Conservation (phyloP, 2,113 vertebrate genomes). For the Motacilla tschutschensis region DNA sequence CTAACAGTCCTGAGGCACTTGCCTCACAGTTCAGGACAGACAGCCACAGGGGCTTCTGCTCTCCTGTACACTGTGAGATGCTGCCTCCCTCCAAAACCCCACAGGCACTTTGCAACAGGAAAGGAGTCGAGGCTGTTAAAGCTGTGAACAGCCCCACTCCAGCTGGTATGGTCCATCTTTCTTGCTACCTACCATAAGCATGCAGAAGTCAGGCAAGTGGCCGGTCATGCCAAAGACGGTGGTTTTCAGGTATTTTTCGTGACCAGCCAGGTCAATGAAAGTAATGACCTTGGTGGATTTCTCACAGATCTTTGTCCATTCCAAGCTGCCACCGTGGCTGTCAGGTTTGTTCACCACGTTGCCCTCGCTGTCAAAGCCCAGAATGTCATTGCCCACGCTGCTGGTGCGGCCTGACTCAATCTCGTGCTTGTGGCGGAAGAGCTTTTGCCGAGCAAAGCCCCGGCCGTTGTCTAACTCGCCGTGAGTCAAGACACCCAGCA, state of each 20-base stretch:
- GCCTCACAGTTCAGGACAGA: not conserved
- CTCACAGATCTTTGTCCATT: constrained; percentile 98
- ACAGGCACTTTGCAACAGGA: not conserved
- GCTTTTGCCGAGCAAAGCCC: constrained; percentile 96
- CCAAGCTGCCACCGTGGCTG: constrained; percentile 93
- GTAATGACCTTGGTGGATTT: constrained; percentile 97
- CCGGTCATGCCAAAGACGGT: constrained; percentile 98
- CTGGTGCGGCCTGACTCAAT: constrained; percentile 97
- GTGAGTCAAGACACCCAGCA: constrained; percentile 93
- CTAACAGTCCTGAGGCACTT: not conserved
- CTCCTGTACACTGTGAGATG: not conserved
- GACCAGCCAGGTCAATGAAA: constrained; percentile 96
- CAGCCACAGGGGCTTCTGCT: not conserved
- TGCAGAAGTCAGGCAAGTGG: constrained; percentile 97
- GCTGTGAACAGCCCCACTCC: not conserved
- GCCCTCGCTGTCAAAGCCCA: constrained; percentile 94
- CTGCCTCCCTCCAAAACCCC: not conserved
- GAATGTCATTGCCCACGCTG: constrained; percentile 96
- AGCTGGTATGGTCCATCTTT: not conserved
- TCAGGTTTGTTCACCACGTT: constrained; percentile 96
- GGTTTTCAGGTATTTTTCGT: constrained; percentile 97
- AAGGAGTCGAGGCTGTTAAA: not conserved
- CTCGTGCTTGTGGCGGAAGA: constrained; percentile 97
- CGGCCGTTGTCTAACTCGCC: constrained; percentile 96
- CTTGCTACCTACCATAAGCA: constrained; percentile 90